Base-by-base conservation (phyloP, 2,113 vertebrate species). In the Lophotis ruficrista region DNA sequence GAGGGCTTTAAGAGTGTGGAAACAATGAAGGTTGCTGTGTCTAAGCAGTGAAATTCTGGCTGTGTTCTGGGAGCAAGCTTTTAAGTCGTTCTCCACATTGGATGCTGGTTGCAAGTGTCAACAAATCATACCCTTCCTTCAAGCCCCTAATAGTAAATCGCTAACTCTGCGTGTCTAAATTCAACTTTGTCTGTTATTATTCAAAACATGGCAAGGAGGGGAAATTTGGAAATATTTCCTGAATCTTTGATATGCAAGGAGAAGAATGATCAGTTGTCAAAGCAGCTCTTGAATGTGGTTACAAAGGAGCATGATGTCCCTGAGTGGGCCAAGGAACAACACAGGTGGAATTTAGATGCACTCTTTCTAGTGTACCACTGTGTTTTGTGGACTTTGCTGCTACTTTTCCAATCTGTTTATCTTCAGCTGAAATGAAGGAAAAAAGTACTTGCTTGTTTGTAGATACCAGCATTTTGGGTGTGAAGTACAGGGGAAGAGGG, bases 181-280 rank as follows among this genome's bases (percentile, higher is more conserved):
- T 61, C 25, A 47, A 0, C 37, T 84, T 72, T 28, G 11, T 14
- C 15, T 80, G 50, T 75, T 93, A 31, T 73, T 87, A 41, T 1
- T 72, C 22, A 72, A 68, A 88, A 27, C 10, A 6, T 0, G 0
- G 7, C 4, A 5, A 5, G 4, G 11, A 8, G 8, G 15, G 31
- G n/a, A 76, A 56, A 57, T 24, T n/a, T 64, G 38, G 37, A 82
- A 58, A 7, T 78, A 61, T 23, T 68, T 91, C 30, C 47, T 31
- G 25, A 22, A 35, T 76, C 22, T 31, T 43, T 58, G 41, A 47
- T 37, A 45, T 3, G 9, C 25, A 54, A 62, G 22, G 18, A 12
- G 66, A 33, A 71, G 65, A 87, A 47, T 1, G 5, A 60, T 72
- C 18, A 27, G 19, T 68, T 80, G 51, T 20, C 14, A 76, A 38